Conservation (phyloP, 35 echinoderm and acorn worm genomes). For the Heliocidaris tuberculata region DNA sequence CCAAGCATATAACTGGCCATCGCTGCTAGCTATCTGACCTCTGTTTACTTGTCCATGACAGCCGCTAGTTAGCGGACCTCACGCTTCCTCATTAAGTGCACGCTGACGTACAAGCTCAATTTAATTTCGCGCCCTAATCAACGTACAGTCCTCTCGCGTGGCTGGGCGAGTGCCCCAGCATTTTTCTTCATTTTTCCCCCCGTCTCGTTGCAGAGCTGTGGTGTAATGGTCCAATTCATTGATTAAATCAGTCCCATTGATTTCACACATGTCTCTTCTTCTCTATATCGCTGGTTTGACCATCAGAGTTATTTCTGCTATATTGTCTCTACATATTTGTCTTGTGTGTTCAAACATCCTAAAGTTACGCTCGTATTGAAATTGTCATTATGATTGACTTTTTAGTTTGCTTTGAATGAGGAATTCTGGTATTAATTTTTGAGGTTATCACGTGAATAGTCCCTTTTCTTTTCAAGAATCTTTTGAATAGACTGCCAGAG, state of each 20-base stretch:
- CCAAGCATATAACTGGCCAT: background rate
- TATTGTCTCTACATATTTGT: background rate
- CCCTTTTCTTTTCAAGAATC: too few relatives aligned
- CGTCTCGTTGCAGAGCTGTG: background rate
- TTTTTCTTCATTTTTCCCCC: background rate
- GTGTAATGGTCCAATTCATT: background rate
- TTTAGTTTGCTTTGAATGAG: too few relatives aligned
- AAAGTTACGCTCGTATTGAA: too few relatives aligned
- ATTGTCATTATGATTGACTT: too few relatives aligned
- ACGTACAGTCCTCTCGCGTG: conserved; percentile 3
- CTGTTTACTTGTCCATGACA: background rate
- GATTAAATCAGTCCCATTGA: background rate
- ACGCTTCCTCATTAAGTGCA: conserved; percentile 2
- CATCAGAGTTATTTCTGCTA: background rate
- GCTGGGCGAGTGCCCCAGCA: background rate
- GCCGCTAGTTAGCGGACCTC: background rate
- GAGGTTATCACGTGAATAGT: too few relatives aligned
- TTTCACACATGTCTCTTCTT: background rate
- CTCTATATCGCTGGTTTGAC: background rate
- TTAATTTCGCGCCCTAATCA: conserved; percentile 24
- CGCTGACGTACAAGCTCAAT: background rate
- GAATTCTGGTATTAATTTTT: too few relatives aligned
- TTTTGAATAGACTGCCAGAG: too few relatives aligned
- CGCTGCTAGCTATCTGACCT: background rate
- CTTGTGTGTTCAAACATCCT: background rate